These are phyloP conservation scores for Cavia porcellus DNA, from an alignment of 2,113 vertebrate genomes.

Conservation along the genomic window DNA sequence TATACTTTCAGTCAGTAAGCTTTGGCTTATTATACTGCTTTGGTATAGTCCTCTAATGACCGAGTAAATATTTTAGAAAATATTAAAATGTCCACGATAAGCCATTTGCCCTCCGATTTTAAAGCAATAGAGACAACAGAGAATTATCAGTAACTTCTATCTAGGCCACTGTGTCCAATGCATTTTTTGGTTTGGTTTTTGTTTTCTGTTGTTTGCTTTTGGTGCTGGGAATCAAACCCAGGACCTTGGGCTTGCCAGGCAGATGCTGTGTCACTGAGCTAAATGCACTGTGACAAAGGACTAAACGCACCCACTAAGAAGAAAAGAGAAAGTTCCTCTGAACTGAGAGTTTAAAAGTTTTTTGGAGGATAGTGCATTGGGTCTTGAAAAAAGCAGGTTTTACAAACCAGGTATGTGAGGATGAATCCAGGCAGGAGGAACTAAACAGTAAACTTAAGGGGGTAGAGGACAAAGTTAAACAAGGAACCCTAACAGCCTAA, in stretches of 20 bases:
- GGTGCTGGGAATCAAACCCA: too few species aligned
- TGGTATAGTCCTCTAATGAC: not conserved
- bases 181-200: too few species aligned
- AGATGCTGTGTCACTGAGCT: too few species aligned
- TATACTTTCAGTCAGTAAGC: conserved; percentile 48
- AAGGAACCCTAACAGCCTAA: not conserved
- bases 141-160: not conserved
- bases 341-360: not conserved
- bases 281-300: not conserved
- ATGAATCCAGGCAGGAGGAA: not conserved
- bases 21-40: not conserved
- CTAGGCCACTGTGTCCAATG: not conserved
- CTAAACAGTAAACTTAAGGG: not conserved
- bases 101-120: not conserved
- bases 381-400: conserved; percentile 10
- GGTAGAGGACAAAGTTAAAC: not conserved
- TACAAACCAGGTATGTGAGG: not conserved
- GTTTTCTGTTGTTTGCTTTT: too few species aligned
- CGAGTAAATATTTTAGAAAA: not conserved
- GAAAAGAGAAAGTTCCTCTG: conserved; percentile 15
- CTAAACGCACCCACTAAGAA: not conserved
- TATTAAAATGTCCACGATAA: not conserved
- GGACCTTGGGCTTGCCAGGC: too few species aligned
- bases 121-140: conserved; percentile 19
- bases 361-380: not conserved